Percentiles rank a stretch among this genome's conserved stretches.
Evolutionary conservation across 2,888 invertebrate genomes (phyloP).

Genomic region (Chrysotoxum bicinctum): DNA sequence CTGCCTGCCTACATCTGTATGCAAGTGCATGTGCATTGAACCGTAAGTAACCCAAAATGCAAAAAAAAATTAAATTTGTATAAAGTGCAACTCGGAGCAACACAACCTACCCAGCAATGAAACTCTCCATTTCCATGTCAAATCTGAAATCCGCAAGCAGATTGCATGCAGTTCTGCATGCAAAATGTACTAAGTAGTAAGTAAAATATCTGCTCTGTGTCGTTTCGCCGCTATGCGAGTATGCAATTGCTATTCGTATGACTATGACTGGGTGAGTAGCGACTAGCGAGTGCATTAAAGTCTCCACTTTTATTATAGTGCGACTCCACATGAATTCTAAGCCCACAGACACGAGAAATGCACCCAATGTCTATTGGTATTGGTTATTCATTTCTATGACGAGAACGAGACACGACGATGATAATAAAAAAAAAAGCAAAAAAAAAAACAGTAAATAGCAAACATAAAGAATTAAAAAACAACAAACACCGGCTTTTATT

Average conservation of each 20-base stretch:
- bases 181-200: slow-evolving; percentile 13
- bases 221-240: not conserved
- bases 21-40: slow-evolving; percentile 68
- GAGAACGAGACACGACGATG: no score
- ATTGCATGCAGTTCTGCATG: slow-evolving; percentile 13
- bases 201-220: not conserved
- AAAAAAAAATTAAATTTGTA: slow-evolving; percentile 1
- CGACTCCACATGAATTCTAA: slow-evolving; percentile 56
- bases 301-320: slow-evolving; percentile 40
- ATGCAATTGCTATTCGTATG: not conserved
- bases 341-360: slow-evolving; percentile 32
- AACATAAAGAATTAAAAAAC: slow-evolving; percentile 26
- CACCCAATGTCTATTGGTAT: slow-evolving; percentile 21
- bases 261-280: not conserved
- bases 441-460: slow-evolving; percentile 36
- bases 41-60: slow-evolving; percentile 45
- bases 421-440: not conserved
- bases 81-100: slow-evolving; percentile 61
- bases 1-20: slow-evolving; percentile 26
- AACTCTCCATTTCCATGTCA: slow-evolving; percentile 54
- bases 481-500: slow-evolving; percentile 70
- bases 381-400: slow-evolving; percentile 21
- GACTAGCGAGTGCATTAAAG: slow-evolving; percentile 16
- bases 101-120: slow-evolving; percentile 17
- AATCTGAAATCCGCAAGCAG: not conserved